Conservation (phyloP, 2,113 vertebrate species). For the Vulpes lagopus region DNA sequence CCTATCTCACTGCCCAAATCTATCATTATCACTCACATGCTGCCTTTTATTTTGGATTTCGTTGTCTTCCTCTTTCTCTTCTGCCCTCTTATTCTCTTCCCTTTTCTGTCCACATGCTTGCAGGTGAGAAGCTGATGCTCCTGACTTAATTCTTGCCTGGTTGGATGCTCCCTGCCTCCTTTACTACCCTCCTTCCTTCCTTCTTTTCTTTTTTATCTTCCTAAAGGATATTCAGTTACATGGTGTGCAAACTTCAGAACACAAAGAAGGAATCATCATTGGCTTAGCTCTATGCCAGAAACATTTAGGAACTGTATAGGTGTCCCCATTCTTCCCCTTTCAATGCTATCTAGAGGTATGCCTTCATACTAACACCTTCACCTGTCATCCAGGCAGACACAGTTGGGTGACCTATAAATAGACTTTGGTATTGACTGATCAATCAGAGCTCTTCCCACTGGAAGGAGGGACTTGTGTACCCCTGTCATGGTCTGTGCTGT, state of each 20-base stretch:
- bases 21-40: slow-evolving; percentile 70
- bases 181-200: not conserved
- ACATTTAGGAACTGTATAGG: slow-evolving; percentile 53
- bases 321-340: slow-evolving; percentile 40
- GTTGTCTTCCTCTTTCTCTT: not conserved
- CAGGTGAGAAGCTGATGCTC: slow-evolving; percentile 57
- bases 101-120: slow-evolving; percentile 68
- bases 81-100: not conserved
- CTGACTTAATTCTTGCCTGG: slow-evolving; percentile 45
- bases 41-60: slow-evolving; percentile 78
- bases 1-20: slow-evolving; percentile 63
- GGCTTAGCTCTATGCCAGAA: slow-evolving; percentile 60
- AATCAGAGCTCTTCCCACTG: slow-evolving; percentile 48
- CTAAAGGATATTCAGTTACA: not conserved
- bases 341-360: slow-evolving; percentile 66
- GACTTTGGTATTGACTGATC: slow-evolving; percentile 33
- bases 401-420: slow-evolving; percentile 54
- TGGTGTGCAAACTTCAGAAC: not conserved
- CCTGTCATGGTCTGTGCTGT: no score
- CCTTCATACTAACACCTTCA: slow-evolving; percentile 65
- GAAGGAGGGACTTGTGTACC: not conserved
- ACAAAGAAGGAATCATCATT: not conserved
- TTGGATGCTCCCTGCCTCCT: not conserved
- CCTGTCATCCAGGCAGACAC: slow-evolving; percentile 26
- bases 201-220: not conserved